phyloP scores from a whole-genome alignment of 2,888 invertebrate species.

The Diarsia mendica region DNA sequence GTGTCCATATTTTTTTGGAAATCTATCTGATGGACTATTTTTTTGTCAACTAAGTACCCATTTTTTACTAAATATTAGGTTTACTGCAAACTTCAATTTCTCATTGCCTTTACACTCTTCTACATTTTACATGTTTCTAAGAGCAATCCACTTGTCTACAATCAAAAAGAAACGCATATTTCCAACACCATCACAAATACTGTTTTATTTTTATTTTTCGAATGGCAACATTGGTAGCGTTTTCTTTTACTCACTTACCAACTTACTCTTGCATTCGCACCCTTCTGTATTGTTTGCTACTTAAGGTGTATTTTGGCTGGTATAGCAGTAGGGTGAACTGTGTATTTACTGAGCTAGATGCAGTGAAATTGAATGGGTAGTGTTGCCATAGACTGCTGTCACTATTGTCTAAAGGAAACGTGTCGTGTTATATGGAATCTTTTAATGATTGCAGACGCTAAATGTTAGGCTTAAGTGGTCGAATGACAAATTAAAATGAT shows the following conservation, averaged over 20 bases:
- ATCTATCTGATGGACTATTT: too few relatives aligned
- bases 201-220: slow-evolving; percentile 61
- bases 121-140: background rate
- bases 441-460: slow-evolving; percentile 75
- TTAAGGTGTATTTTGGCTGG: slow-evolving; percentile 35
- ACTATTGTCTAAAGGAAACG: slow-evolving; percentile 70
- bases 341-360: slow-evolving; percentile 64
- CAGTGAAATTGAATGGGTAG: slow-evolving; percentile 71
- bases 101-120: background rate
- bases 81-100: background rate
- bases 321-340: background rate
- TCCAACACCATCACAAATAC: slow-evolving; percentile 34
- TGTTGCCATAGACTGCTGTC: slow-evolving; percentile 69
- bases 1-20: too few relatives aligned
- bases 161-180: slow-evolving; percentile 33
- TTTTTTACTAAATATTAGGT: too few relatives aligned
- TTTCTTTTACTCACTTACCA: slow-evolving; percentile 59
- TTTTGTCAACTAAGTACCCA: too few relatives aligned
- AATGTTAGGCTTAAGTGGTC: slow-evolving; percentile 77
- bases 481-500: slow-evolving; percentile 80
- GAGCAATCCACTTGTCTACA: slow-evolving; percentile 29
- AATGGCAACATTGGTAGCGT: slow-evolving; percentile 62
- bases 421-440: slow-evolving; percentile 68
- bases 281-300: fast-evolving
- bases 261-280: slow-evolving; percentile 10